Conservation (phyloP, 2,113 vertebrate species). For the Myocastor coypus region DNA sequence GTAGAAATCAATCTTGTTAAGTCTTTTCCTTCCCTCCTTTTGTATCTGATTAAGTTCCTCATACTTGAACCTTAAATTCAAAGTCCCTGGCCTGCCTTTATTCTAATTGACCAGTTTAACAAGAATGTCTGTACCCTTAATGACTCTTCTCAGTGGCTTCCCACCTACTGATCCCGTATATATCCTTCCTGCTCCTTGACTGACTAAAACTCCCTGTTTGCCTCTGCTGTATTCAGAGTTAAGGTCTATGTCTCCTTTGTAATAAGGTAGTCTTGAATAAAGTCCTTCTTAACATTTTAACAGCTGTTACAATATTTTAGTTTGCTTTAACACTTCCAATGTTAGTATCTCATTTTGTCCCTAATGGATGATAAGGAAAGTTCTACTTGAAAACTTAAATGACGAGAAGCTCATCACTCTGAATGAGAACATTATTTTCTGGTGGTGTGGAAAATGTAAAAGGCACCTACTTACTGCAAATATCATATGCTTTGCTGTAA, state of each 20-base stretch:
- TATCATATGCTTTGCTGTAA: neutral
- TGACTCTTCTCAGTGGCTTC: neutral
- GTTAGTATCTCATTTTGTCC: neutral
- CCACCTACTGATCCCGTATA: neutral
- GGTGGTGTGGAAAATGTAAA: neutral
- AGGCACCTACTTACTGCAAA: neutral
- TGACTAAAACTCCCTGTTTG: neutral
- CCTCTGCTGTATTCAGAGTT: neutral
- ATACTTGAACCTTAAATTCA: neutral
- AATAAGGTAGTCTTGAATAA: neutral
- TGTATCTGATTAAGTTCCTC: neutral
- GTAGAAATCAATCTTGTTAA: conserved; percentile 19
- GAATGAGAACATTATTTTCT: neutral
- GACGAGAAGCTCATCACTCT: conserved; percentile 1
- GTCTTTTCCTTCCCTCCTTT: neutral
- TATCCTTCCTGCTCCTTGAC: neutral
- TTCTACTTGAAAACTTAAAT: neutral
- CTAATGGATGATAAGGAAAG: neutral
- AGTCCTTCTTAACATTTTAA: conserved; percentile 21
- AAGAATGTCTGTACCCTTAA: neutral
- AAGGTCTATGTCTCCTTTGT: neutral
- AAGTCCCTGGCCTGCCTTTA: neutral
- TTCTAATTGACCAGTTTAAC: neutral
- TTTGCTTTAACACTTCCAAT: neutral
- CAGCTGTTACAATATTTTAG: neutral